Conservation (phyloP, 92 coral and sea anemone species). For the Muricea muricata region DNA sequence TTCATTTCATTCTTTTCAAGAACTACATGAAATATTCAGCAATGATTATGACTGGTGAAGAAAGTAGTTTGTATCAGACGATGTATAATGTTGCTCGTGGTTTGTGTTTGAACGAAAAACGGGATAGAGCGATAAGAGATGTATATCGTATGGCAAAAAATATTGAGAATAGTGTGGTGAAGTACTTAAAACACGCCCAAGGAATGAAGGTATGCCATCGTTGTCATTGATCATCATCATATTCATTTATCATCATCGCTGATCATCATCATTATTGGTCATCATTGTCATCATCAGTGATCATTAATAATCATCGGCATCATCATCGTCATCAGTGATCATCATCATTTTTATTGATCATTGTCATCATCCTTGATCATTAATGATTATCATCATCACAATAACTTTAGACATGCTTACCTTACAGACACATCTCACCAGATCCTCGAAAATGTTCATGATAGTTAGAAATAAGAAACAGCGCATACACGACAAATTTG, state of each 20-base stretch:
- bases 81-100: conserved; percentile 33
- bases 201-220: not conserved
- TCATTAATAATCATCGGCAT: too few relatives aligned
- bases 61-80: conserved; percentile 1
- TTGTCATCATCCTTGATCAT: too few relatives aligned
- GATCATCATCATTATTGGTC: not conserved
- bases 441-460: not conserved
- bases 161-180: not conserved
- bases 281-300: too few relatives aligned
- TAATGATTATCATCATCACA: not conserved
- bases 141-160: not conserved
- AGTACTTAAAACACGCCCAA: not conserved
- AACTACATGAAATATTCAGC: not conserved
- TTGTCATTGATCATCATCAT: not conserved
- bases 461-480: not conserved
- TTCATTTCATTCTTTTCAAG: not conserved
- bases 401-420: not conserved
- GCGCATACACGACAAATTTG: not conserved
- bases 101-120: conserved; percentile 17
- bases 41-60: not conserved
- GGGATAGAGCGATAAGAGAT: not conserved
- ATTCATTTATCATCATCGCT: not conserved
- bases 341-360: not conserved
- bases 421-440: not conserved
- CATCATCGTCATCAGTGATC: not conserved